A percentile compares a stretch with the other conserved stretches of the same genome.
Evolutionary conservation across 1,140 invertebrate species (phyloP).

Genomic region (Orchestia grillus): DNA sequence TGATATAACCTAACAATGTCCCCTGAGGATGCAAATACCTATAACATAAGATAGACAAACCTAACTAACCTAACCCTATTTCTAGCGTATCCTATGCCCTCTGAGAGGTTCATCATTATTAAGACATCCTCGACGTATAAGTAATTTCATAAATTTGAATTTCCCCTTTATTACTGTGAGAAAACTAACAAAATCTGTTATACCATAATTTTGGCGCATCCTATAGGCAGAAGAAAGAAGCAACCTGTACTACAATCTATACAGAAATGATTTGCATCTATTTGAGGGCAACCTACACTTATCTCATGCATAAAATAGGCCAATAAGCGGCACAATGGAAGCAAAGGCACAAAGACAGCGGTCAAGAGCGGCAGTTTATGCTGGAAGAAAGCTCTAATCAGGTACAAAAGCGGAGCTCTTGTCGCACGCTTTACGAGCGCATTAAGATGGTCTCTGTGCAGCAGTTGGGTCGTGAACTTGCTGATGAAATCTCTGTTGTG

Average conservation of each 20-base stretch:
- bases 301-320: not conserved
- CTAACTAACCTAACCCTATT: too few species aligned
- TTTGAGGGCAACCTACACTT: not conserved
- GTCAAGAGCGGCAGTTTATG: slow-evolving; percentile 4
- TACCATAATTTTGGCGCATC: too few species aligned
- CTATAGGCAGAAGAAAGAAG: not conserved
- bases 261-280: not conserved
- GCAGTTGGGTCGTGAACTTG: slow-evolving; percentile 42
- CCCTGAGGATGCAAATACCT: too few species aligned
- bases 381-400: not conserved
- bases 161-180: too few species aligned
- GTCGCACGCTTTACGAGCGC: slow-evolving; percentile 37
- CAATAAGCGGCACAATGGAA: slow-evolving; percentile 25
- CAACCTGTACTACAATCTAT: not conserved
- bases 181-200: too few species aligned
- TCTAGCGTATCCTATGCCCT: too few species aligned
- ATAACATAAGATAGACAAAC: too few species aligned
- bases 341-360: not conserved
- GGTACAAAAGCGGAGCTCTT: slow-evolving; percentile 21
- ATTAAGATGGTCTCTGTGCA: slow-evolving; percentile 46
- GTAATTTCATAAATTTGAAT: too few species aligned
- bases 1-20: too few species aligned
- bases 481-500: slow-evolving; percentile 56
- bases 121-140: too few species aligned
- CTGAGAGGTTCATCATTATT: too few species aligned